These are phyloP conservation scores for Archocentrus centrarchus DNA, from an alignment of 2,113 vertebrate species.

Conservation along the genomic window DNA sequence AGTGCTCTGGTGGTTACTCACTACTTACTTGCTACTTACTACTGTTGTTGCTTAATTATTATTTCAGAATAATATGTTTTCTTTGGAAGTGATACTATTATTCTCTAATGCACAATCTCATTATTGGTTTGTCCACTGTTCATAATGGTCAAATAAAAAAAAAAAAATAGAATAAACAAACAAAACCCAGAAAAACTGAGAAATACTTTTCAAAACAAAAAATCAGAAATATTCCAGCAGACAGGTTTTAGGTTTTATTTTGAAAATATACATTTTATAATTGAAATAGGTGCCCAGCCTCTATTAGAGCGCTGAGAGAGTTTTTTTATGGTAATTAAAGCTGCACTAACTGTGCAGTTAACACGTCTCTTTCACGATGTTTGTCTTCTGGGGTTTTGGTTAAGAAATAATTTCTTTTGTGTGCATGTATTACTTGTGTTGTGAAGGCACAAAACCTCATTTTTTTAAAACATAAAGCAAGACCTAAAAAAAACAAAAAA, in stretches of 20 bases:
- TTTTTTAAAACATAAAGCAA: no score
- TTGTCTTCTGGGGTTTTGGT: not conserved
- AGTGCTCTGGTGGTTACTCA: not conserved
- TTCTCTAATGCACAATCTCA: not conserved
- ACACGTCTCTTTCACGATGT: not conserved
- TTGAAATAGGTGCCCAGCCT: not conserved
- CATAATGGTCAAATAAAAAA: not conserved
- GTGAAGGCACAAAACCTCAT: not conserved
- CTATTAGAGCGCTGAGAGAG: no score
- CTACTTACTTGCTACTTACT: no score
- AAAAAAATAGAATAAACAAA: no score
- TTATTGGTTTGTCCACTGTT: not conserved
- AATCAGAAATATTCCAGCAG: no score
- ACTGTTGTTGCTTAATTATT: not conserved
- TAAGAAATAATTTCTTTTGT: fast-evolving
- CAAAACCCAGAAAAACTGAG: not conserved
- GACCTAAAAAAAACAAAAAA: no score
- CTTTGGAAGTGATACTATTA: not conserved
- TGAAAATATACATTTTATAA: fast-evolving
- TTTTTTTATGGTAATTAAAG: not conserved
- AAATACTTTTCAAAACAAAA: not conserved
- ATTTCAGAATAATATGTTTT: not conserved
- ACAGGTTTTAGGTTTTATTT: not conserved
- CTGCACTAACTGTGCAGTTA: not conserved
- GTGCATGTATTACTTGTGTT: not conserved